Percentiles rank a stretch among this genome's conserved stretches.
These are phyloP conservation scores for Atta texana DNA, from an alignment of 1,140 invertebrate species.

Conservation along the genomic window DNA sequence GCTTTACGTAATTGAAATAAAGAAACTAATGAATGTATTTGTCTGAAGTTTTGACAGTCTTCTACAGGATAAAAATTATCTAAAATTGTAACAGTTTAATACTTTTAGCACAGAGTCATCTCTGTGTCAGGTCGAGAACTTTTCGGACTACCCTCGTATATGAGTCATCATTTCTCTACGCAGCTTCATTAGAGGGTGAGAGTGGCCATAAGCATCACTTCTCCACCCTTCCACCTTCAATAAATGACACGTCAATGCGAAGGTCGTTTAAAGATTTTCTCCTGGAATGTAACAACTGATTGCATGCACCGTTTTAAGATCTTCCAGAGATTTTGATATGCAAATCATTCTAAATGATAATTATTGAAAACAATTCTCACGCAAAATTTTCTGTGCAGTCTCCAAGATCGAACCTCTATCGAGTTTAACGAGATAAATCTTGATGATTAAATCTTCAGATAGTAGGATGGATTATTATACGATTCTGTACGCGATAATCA, in stretches of 20 bases:
- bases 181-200: not conserved
- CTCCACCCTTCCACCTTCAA: not conserved
- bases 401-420: not conserved
- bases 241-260: conserved; percentile 19
- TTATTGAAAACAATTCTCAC: not conserved
- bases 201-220: not conserved
- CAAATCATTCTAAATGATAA: not conserved
- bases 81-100: too few relatives aligned
- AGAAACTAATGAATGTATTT: too few relatives aligned
- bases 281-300: not conserved
- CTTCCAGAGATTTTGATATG: not conserved
- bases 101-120: too few relatives aligned
- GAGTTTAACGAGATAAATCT: not conserved
- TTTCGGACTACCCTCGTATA: not conserved
- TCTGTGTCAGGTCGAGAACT: too few relatives aligned
- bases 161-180: not conserved
- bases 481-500: not conserved
- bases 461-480: not conserved
- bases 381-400: not conserved
- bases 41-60: too few relatives aligned
- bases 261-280: conserved; percentile 22
- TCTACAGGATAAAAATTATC: too few relatives aligned
- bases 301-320: not conserved
- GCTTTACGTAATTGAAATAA: too few relatives aligned
- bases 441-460: conserved; percentile 3